phyloP scores from a whole-genome alignment of 2,113 vertebrate species.

The Gobio gobio region DNA sequence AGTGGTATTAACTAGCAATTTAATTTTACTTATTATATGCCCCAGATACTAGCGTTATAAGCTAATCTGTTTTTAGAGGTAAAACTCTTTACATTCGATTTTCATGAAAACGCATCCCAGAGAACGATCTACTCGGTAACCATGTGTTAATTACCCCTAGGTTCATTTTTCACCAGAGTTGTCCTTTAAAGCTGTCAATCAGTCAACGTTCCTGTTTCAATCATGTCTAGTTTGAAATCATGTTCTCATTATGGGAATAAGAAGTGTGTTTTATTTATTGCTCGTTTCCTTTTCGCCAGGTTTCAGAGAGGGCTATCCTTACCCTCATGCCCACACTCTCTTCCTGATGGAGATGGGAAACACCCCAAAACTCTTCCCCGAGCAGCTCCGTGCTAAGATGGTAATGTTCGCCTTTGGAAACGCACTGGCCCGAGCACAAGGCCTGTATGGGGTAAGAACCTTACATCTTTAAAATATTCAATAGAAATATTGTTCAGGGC shows the following conservation, averaged over 20 bases:
- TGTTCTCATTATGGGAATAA: not conserved
- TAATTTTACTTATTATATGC: no score
- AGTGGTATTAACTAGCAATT: no score
- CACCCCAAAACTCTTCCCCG: slow-evolving; percentile 69
- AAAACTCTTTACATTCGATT: no score
- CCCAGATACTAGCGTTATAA: no score
- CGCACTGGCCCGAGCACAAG: slow-evolving; percentile 80
- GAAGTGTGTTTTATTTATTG: not conserved
- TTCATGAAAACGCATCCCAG: no score
- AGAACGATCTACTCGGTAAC: no score
- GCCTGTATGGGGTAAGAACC: slow-evolving; percentile 79
- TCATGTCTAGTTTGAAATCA: not conserved
- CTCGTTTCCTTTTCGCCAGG: slow-evolving; percentile 68
- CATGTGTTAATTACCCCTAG: no score
- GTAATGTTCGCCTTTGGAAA: slow-evolving; percentile 88
- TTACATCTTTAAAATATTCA: not conserved
- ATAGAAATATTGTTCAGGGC: not conserved
- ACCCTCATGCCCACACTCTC: slow-evolving; percentile 85
- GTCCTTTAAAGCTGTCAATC: not conserved
- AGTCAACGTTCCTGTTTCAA: not conserved
- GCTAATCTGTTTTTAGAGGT: no score
- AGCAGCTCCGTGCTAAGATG: slow-evolving; percentile 86
- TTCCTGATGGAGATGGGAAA: slow-evolving; percentile 77
- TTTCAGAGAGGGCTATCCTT: slow-evolving; percentile 79
- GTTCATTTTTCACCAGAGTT: no score